Evolutionary conservation across 2,888 invertebrate genomes (phyloP).

Genomic region (Dryobota labecula): DNA sequence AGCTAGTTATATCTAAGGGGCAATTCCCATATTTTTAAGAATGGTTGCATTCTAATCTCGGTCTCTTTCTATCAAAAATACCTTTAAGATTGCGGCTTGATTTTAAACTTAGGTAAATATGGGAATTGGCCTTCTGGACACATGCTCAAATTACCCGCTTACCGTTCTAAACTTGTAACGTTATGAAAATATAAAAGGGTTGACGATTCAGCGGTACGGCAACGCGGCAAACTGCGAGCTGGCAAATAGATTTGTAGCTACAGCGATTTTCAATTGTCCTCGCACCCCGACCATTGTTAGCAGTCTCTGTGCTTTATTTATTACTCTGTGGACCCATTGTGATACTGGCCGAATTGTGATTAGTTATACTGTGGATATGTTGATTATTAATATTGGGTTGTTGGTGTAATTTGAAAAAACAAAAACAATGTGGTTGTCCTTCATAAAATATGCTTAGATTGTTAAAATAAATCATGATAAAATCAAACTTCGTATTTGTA

Average conservation of each 20-base stretch:
- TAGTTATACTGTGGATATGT: conserved; percentile 43
- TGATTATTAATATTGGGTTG: conserved; percentile 16
- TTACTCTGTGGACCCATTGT: conserved; percentile 58
- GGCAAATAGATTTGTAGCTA: conserved; percentile 68
- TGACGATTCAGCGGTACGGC: conserved; percentile 50
- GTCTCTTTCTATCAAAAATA: too few relatives aligned
- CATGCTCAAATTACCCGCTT: not conserved
- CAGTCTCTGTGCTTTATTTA: conserved; percentile 60
- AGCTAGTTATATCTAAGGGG: too few relatives aligned
- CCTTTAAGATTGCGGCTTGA: too few relatives aligned
- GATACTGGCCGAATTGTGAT: conserved; percentile 47
- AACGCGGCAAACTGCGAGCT: conserved; percentile 61
- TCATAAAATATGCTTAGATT: not conserved
- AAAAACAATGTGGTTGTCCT: not conserved
- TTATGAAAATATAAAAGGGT: conserved; percentile 53
- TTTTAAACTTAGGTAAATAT: too few relatives aligned
- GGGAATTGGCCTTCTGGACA: too few relatives aligned
- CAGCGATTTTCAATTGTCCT: conserved; percentile 68
- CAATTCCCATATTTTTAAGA: too few relatives aligned
- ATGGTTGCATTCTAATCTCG: too few relatives aligned
- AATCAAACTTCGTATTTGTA: not conserved
- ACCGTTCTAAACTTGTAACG: conserved; percentile 21
- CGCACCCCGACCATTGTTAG: conserved; percentile 57
- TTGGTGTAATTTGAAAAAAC: conserved; percentile 2
- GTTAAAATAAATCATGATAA: conserved; percentile 14